Evolutionary conservation across 2,797 vertebrate species (phyloP), one percentile per base, ranked within the genome.

Genomic region (Poeciliopsis presidionis): DNA sequence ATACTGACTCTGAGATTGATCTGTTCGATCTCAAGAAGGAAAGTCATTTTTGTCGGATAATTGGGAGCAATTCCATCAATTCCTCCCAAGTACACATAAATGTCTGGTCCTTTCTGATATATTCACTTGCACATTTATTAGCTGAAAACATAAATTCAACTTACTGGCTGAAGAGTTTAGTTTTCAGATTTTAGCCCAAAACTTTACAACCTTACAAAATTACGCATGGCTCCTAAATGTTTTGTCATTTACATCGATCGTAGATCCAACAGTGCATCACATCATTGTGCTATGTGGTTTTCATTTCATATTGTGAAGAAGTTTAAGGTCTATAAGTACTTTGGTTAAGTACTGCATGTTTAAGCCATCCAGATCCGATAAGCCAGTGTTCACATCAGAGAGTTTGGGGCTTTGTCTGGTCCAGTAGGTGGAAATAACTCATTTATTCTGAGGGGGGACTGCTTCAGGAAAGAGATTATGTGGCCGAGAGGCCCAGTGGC

Each of bases 401-500:
- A 22, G 46, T 80, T 86, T 30, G 61, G 46, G 65, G 72, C 8
- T 8, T 33, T n/a, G 43, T 80, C 73, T 83, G 72, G 71, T 78
- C 49, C 25, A 71, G 77, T 43, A 76, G 65, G 28, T 81, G 41
- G 74, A 81, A 63, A 83, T 81, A 77, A 57, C 28, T 75, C 45
- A 84, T 83, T 73, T 78, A 63, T 80, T 81, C 86, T 71, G 75
- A 79, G 51, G 47, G 47, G 25, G 25, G 78, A 73, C 45, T 71
- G 47, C 79, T 69, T 46, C 69, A 83, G 77, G 77, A 79, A 69
- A 78, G 82, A 87, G 79, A 88, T 89, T 71, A 83, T 43, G 61
- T 76, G 74, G 73, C 22, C 78, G 22, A 73, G 59, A 65, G 25
- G 75, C 78, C 87, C 36, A 80, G 73, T 80, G 75, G 75, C 65